Percentiles rank a stretch among this genome's conserved stretches.
Evolutionary conservation across 2,797 vertebrate species (phyloP).

Genomic region (Phrynocephalus vlangalii): DNA sequence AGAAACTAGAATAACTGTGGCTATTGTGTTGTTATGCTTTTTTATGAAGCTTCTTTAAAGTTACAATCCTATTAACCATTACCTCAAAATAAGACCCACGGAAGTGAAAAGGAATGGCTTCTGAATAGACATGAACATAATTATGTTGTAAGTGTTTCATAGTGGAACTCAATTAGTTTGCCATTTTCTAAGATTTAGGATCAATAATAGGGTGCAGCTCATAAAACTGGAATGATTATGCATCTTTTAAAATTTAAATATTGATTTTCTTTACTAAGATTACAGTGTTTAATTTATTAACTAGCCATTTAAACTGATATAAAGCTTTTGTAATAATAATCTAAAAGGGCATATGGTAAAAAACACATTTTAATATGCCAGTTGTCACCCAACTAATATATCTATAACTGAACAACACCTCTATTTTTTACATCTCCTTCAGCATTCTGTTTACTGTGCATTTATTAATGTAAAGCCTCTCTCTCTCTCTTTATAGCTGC

Average conservation of each 20-base stretch:
- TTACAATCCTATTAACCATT: background rate
- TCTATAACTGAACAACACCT: background rate
- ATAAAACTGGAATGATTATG: no score
- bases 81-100: background rate
- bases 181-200: no score
- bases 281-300: background rate
- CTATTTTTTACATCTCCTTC: background rate
- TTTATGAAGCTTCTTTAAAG: background rate
- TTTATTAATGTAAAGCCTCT: background rate
- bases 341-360: background rate
- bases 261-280: background rate
- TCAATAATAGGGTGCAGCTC: no score
- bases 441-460: background rate
- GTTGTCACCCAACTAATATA: background rate
- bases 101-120: background rate
- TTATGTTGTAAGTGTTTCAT: no score
- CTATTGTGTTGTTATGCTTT: background rate
- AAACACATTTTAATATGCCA: no score
- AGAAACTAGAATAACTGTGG: background rate
- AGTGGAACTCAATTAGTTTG: no score
- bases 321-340: background rate
- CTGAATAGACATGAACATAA: background rate
- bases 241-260: no score
- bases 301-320: background rate
- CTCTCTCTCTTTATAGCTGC: conserved; percentile 42